Base-by-base conservation (phyloP, 2,113 vertebrate species). In the Perca flavescens region DNA sequence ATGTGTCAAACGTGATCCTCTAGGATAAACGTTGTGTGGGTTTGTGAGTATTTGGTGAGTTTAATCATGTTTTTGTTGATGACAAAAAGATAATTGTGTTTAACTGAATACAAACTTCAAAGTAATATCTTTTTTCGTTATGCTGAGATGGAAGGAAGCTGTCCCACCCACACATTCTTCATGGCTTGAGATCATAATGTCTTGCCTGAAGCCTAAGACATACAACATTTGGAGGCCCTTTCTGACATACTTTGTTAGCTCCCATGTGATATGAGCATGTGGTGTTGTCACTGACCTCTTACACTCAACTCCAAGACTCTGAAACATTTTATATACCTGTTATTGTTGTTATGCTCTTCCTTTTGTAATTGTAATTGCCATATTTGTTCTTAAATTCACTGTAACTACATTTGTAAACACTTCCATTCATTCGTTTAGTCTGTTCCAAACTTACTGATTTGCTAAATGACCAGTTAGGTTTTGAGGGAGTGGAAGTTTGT, bases 11-110 rank as follows among this genome's bases (percentile, higher is more conserved):
- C 71, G 25, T 54, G 73, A 57, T 64, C 22, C 67, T 85, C 61
- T 52, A 17, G 57, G 52, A 67, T 53, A 52, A 71, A 61, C 62
- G 22, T 76, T 34, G 74, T 77, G 36, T 36, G 46, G 64, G 67
- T 86, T 21, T 60, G 53, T 70, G 28, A 54, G 54, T 17, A 21
- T 28, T 61, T 77, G 62, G 65, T 74, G 65, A 82, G 47, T 84
- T 72, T 67, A 58, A 72, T 62, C 2, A 63, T 57, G 57, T 52
- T 89, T 86, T 73, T 71, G 70, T 57, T n/a, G 60, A 63, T 65
- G 19, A 74, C 58, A 31, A 78, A 66, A 49, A 70, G 6, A 70
- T 66, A 52, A 50, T 17, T 28, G 31, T 16, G 73, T 17, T 52
- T 1, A 50, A 63, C 46, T 53, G 15, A 75, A 57, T 19, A 17